Conservation (phyloP, 2,888 invertebrate species). For the Pterostichus niger region DNA sequence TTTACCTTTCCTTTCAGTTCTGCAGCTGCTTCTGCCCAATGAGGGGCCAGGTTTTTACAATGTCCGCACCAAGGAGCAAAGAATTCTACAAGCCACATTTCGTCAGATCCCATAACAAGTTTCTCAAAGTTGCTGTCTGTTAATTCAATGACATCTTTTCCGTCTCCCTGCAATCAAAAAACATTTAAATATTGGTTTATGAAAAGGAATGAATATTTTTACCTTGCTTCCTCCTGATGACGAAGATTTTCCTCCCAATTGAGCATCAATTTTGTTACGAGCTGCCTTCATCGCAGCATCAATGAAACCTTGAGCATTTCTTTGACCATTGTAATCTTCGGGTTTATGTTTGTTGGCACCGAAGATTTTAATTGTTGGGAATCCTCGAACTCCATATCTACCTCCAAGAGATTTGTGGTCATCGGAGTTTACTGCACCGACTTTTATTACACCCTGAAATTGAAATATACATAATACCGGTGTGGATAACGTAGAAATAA, state of each 20-base stretch:
- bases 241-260: conserved; percentile 82
- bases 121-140: conserved; percentile 98
- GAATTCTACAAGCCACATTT: conserved; percentile 98
- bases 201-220: background rate
- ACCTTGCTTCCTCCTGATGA: conserved; percentile 70
- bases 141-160: conserved; percentile 90
- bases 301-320: conserved; percentile 92
- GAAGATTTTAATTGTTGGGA: conserved; percentile 98
- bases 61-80: conserved; percentile 98
- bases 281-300: conserved; percentile 91
- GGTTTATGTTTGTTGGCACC: conserved; percentile 90
- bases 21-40: conserved; percentile 96
- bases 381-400: conserved; percentile 92
- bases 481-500: background rate
- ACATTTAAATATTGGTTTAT: background rate
- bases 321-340: conserved; percentile 89
- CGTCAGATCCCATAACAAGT: conserved; percentile 93
- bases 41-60: conserved; percentile 97
- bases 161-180: conserved; percentile 73
- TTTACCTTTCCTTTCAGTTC: conserved; percentile 95
- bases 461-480: conserved; percentile 29
- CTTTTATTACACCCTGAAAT: conserved; percentile 91
- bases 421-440: conserved; percentile 96
- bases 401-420: conserved; percentile 89
- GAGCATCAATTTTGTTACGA: conserved; percentile 85